These are phyloP conservation scores for Papilio xuthus DNA, from an alignment of 1,140 invertebrate genomes.

Conservation along the genomic window DNA sequence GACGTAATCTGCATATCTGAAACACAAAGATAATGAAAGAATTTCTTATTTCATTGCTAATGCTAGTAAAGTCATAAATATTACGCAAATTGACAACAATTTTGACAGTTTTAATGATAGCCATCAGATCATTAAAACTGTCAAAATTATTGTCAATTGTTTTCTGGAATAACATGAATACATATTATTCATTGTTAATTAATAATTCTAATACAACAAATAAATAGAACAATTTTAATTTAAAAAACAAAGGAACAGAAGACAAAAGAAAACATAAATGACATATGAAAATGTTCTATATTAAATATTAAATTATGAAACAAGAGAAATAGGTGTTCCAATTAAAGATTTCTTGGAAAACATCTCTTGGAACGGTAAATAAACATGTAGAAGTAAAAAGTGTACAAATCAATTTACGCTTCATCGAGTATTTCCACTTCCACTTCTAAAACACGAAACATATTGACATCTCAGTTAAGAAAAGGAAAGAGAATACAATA, in stretches of 20 bases:
- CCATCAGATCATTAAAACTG: too few species aligned
- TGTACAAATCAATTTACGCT: neutral
- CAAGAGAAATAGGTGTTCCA: neutral
- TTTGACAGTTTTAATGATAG: too few species aligned
- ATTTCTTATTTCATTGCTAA: slow-evolving; percentile 18
- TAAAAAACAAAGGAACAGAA: too few species aligned
- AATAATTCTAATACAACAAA: neutral
- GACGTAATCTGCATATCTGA: slow-evolving; percentile 27
- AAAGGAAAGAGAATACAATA: too few species aligned
- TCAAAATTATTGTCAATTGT: neutral
- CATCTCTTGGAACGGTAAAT: neutral
- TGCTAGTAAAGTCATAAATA: too few species aligned
- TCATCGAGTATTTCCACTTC: neutral
- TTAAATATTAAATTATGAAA: neutral
- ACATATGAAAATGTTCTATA: too few species aligned
- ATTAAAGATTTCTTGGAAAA: neutral
- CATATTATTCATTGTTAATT: neutral
- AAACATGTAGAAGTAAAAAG: neutral
- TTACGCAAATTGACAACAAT: too few species aligned
- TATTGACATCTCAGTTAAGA: too few species aligned
- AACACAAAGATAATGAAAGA: slow-evolving; percentile 36
- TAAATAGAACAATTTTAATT: too few species aligned
- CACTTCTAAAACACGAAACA: too few species aligned
- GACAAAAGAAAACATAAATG: too few species aligned
- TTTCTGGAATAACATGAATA: neutral